Conservation (phyloP, 2,888 invertebrate genomes). For the Clitarchus hookeri region DNA sequence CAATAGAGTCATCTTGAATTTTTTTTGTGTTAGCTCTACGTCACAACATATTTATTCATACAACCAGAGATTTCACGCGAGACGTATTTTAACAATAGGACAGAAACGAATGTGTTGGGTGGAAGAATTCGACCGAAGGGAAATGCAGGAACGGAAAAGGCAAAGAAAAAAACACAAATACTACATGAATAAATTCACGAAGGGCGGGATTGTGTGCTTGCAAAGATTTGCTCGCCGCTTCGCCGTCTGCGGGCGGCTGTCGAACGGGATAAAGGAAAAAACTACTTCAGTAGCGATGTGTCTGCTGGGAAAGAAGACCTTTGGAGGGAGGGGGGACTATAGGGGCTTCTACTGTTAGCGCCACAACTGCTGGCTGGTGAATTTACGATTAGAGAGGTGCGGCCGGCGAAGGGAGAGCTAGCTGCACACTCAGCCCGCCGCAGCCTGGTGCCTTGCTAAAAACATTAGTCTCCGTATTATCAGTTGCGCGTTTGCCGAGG, state of each 20-base stretch:
- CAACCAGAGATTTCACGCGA: neutral
- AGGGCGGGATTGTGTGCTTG: neutral
- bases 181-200: neutral
- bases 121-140: neutral
- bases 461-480: too few species aligned
- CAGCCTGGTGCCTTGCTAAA: too few species aligned
- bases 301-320: too few species aligned
- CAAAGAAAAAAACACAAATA: neutral
- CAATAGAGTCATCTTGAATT: neutral
- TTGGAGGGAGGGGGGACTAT: too few species aligned
- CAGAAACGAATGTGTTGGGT: neutral
- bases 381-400: too few species aligned
- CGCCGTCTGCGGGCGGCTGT: neutral
- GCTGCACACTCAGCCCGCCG: too few species aligned
- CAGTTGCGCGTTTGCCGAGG: too few species aligned
- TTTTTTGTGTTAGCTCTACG: neutral
- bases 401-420: too few species aligned
- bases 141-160: neutral
- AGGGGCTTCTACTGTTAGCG: too few species aligned
- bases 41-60: neutral
- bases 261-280: neutral
- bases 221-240: neutral
- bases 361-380: too few species aligned
- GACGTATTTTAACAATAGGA: conserved; percentile 10
- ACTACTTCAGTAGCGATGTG: too few species aligned